These are phyloP conservation scores for Actinostola sp. DNA, from an alignment of 92 coral and sea anemone species.

Conservation along the genomic window DNA sequence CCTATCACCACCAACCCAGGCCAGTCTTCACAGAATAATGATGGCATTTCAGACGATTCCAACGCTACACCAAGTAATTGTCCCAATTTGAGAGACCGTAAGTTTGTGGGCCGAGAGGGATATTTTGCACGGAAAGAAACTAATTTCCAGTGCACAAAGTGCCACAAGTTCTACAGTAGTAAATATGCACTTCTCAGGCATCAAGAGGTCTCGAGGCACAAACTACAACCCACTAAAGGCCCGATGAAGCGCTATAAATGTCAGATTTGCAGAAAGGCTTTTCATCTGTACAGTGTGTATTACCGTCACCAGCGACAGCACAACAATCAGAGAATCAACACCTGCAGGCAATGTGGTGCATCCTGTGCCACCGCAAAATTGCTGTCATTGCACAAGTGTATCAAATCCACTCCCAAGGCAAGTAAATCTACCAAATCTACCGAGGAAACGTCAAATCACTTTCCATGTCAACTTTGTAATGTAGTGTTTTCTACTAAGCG, in stretches of 20 bases:
- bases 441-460: too few relatives aligned
- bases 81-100: not conserved
- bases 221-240: not conserved
- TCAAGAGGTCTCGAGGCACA: not conserved
- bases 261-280: constrained; percentile 5
- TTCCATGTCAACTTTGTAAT: not conserved
- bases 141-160: not conserved
- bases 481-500: not conserved
- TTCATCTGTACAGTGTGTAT: constrained; percentile 15
- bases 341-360: constrained; percentile 1
- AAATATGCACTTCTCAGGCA: not conserved
- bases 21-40: not conserved
- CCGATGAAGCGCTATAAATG: not conserved
- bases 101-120: not conserved
- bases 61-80: not conserved
- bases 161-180: not conserved
- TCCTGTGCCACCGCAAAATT: not conserved
- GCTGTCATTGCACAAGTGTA: constrained; percentile 1
- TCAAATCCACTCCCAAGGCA: not conserved
- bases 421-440: not conserved
- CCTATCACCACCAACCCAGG: not conserved
- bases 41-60: not conserved
- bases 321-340: not conserved
- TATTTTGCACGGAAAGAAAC: not conserved
- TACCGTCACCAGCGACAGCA: constrained; percentile 15